phyloP scores from a whole-genome alignment of 92 coral and sea anemone species.

The Bergia puertoricense region DNA sequence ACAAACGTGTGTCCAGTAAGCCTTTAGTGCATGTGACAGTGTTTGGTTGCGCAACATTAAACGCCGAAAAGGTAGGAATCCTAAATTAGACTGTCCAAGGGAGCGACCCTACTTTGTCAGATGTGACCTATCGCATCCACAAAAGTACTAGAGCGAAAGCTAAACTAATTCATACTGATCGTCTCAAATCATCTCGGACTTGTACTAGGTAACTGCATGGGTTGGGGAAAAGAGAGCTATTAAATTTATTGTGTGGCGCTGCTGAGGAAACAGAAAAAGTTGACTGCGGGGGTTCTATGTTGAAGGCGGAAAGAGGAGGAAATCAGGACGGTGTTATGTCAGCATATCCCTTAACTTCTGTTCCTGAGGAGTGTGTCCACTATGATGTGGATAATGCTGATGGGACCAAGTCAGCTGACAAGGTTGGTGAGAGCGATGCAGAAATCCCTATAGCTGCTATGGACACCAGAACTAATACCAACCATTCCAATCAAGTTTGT shows the following conservation, averaged over 20 bases:
- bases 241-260: not conserved
- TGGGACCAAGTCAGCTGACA: not conserved
- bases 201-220: slow-evolving; percentile 44
- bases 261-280: slow-evolving; percentile 13
- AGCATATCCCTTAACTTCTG: not conserved
- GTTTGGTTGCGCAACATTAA: not conserved
- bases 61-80: slow-evolving; percentile 38
- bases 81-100: slow-evolving; percentile 58
- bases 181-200: slow-evolving; percentile 48
- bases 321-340: slow-evolving; percentile 20
- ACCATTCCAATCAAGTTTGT: slow-evolving; percentile 2
- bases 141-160: slow-evolving; percentile 30
- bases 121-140: slow-evolving; percentile 58
- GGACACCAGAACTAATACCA: not conserved
- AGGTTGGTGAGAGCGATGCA: not conserved
- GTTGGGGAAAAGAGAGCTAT: not conserved
- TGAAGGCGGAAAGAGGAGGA: not conserved
- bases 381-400: slow-evolving; percentile 11
- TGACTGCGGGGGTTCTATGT: slow-evolving; percentile 20
- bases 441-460: not conserved
- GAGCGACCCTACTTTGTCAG: slow-evolving; percentile 64
- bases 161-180: slow-evolving; percentile 54
- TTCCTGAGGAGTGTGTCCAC: not conserved
- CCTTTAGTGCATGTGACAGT: not conserved
- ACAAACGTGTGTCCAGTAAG: slow-evolving; percentile 42